Evolutionary conservation across 1,140 invertebrate species (phyloP), one percentile per base, ranked within the genome.

Genomic region (Vanessa tameamea): DNA sequence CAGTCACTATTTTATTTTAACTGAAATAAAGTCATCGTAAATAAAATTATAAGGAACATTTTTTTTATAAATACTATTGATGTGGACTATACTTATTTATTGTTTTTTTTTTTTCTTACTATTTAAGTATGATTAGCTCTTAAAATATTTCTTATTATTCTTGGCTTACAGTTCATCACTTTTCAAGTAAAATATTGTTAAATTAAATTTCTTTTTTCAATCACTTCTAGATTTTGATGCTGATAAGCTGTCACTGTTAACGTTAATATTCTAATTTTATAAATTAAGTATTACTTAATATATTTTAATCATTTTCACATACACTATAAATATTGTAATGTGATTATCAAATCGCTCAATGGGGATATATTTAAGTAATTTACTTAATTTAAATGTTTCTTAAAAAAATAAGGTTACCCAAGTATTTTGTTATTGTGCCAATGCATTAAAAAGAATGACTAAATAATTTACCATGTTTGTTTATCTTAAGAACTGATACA

Each of bases 271-370:
- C 68, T 75, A 75, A 72, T 72, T 77, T 74, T 47, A 73, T 74
- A 26, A 72, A 76, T 76, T 78, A 78, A 78, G 76, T 80, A 80
- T 73, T 72, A 75, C 72, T 78, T 80, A 75, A 76, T 75, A 72
- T 70, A 78, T 81, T 81, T 75, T 74, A 65, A 66, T 75, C 51
- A 51, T 74, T 69, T 74, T 31, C 47, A 69, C 43, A 64, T 64
- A 50, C 59, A 37, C 59, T 63, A 50, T 70, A 70, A 48, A 59
- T 68, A 66, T 23, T 68, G 65, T 63, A 68, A 64, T 69, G 72
- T 74, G 59, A 70, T 75, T 66, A 55, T 75, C 23, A 53, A 70
- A 75, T 75, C 73, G 67, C 73, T 75, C 73, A 75, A 73, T 72
- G 75, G 75, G 71, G 75, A 77, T 53, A 51, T 77, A 16, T 67